Conservation (phyloP, 2,113 vertebrate species). For the Thunnus thynnus region DNA sequence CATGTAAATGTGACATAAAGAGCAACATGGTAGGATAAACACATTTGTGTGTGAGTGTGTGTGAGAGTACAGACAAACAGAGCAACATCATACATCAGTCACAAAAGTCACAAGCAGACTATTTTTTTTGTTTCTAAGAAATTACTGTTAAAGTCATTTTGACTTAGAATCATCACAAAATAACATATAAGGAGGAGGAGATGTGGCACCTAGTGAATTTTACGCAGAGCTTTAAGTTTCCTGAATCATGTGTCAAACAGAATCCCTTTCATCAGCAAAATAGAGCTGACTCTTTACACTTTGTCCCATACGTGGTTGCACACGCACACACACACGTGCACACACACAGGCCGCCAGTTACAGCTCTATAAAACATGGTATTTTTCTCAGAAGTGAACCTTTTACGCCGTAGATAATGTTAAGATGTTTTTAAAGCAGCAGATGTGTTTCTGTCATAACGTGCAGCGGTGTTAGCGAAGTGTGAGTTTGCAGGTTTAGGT, state of each 20-base stretch:
- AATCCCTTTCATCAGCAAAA: constrained; percentile 34
- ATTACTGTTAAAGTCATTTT: neutral
- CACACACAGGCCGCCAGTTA: constrained; percentile 3
- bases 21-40: no score
- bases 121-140: neutral
- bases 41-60: neutral
- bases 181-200: neutral
- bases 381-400: constrained; percentile 25
- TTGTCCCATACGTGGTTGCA: neutral
- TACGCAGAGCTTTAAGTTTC: neutral
- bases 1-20: neutral
- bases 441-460: neutral
- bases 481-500: neutral
- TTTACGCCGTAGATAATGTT: neutral
- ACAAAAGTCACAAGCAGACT: neutral
- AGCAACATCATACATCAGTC: neutral
- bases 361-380: neutral
- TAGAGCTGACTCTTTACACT: constrained; percentile 2
- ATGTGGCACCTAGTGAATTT: neutral
- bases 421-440: neutral
- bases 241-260: constrained; percentile 32
- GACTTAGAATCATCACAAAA: neutral
- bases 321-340: neutral
- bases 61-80: neutral
- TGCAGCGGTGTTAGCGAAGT: neutral